Evolutionary conservation across 2,797 vertebrate species (phyloP).

Genomic region (Simalia tracyae): DNA sequence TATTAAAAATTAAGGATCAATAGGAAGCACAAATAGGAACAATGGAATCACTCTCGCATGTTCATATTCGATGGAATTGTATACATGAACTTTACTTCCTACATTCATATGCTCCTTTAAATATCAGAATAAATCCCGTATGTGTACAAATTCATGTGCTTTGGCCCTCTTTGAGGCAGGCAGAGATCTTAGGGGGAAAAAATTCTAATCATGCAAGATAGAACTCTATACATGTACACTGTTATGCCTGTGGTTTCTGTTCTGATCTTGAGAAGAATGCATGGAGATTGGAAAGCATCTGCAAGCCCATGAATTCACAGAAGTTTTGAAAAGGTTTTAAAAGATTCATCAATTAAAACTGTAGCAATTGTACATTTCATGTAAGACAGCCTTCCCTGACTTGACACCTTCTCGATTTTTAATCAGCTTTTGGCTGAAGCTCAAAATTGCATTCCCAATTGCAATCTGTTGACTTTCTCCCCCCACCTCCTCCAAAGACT

Average conservation of each 20-base stretch:
- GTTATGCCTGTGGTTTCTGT: neutral
- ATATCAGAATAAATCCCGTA: neutral
- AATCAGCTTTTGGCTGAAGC: neutral
- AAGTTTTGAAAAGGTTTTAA: neutral
- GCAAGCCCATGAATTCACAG: neutral
- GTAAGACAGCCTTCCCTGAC: neutral
- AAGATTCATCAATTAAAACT: neutral
- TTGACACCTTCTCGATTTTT: neutral
- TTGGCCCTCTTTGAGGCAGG: neutral
- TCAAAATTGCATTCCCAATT: neutral
- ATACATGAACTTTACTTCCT: neutral
- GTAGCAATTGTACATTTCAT: neutral
- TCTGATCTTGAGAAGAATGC: neutral
- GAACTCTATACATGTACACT: neutral
- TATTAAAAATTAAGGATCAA: neutral
- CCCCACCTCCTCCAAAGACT: neutral
- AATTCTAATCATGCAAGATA: neutral
- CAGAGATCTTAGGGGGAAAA: neutral
- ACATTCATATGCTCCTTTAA: neutral
- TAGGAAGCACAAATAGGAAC: conserved; percentile 10
- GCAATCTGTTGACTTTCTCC: neutral
- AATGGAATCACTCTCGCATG: neutral
- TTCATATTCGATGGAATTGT: neutral
- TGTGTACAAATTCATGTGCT: neutral
- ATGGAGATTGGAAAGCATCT: neutral